Percentiles rank a stretch among this genome's conserved stretches.
Evolutionary conservation across 2,113 vertebrate species (phyloP).

Genomic region (Trogon melanurus): DNA sequence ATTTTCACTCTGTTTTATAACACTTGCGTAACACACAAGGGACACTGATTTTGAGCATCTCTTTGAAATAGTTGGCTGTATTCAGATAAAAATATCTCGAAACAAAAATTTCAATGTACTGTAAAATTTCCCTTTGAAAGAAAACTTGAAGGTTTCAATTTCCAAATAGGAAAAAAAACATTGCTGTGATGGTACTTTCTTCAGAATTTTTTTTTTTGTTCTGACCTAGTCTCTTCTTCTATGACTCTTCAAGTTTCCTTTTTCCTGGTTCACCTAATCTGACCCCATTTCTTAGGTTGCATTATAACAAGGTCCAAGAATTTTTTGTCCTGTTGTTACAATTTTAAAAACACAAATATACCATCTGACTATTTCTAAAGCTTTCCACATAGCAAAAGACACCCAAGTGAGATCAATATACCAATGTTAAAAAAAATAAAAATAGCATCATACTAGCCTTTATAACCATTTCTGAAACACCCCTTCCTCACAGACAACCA

Average conservation of each 20-base stretch:
- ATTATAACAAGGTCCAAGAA: background rate
- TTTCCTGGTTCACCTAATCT: background rate
- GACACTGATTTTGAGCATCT: background rate
- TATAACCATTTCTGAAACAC: background rate
- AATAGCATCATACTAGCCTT: background rate
- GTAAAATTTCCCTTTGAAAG: background rate
- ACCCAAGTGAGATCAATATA: background rate
- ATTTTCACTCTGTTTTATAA: background rate
- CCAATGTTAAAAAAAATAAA: background rate
- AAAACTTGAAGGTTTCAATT: background rate
- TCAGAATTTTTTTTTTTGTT: background rate
- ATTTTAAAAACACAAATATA: background rate
- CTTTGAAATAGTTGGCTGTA: background rate
- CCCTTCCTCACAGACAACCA: background rate
- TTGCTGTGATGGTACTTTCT: background rate
- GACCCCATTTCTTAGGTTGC: background rate
- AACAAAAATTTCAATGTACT: background rate
- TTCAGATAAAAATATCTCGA: background rate
- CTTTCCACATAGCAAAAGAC: background rate
- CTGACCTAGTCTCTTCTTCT: background rate
- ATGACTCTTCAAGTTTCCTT: background rate
- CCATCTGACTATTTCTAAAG: background rate
- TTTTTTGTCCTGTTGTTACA: background rate
- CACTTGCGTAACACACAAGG: background rate
- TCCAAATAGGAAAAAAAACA: background rate